These are phyloP conservation scores for Thereva nobilitata DNA, from an alignment of 2,888 invertebrate species.

Conservation along the genomic window DNA sequence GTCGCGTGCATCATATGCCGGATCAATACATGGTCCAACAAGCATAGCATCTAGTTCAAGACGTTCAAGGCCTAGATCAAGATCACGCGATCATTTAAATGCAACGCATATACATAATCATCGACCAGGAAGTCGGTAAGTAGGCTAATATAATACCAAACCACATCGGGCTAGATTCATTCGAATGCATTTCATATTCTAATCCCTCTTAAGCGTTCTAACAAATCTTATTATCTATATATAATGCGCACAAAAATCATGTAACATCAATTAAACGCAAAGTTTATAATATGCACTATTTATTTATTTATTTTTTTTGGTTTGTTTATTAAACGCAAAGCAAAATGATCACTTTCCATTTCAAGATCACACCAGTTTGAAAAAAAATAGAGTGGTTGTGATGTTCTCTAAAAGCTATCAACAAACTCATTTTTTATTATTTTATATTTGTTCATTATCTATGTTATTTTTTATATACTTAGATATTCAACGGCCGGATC, in stretches of 20 bases:
- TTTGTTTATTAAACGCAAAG: too few relatives aligned
- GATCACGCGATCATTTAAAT: slow-evolving; percentile 70
- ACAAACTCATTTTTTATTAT: slow-evolving; percentile 1
- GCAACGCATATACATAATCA: slow-evolving; percentile 60
- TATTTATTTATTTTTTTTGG: too few relatives aligned
- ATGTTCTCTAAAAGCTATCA: background rate
- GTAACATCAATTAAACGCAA: too few relatives aligned
- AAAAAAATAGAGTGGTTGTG: background rate
- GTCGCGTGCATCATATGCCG: slow-evolving; percentile 74
- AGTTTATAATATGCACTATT: too few relatives aligned
- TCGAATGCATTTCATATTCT: too few relatives aligned
- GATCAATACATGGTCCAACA: slow-evolving; percentile 66
- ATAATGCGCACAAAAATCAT: too few relatives aligned
- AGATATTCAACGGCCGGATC: slow-evolving; percentile 76
- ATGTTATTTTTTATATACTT: slow-evolving; percentile 30
- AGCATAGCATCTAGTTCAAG: slow-evolving; percentile 66
- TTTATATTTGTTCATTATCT: background rate
- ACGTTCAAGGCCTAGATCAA: slow-evolving; percentile 75
- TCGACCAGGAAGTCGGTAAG: slow-evolving; percentile 76
- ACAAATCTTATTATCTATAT: background rate
- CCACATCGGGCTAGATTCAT: too few relatives aligned
- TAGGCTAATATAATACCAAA: slow-evolving; percentile 44
- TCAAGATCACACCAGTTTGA: slow-evolving; percentile 33
- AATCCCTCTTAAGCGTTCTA: background rate
- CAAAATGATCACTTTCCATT: slow-evolving; percentile 30